Conservation (phyloP, 2,797 vertebrate species). For the Orientallactaga sibirica region DNA sequence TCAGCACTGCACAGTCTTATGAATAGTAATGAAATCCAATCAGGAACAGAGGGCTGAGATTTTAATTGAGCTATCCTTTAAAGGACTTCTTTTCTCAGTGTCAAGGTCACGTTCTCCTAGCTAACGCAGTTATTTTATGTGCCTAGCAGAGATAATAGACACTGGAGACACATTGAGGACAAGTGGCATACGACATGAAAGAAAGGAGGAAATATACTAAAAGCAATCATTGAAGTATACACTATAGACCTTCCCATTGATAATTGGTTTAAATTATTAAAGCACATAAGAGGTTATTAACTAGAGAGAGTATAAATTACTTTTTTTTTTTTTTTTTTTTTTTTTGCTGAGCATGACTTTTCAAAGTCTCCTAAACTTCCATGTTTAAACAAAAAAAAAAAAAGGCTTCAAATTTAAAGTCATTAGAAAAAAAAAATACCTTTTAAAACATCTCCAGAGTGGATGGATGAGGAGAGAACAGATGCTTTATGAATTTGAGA, state of each 20-base stretch:
- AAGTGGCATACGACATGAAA: slow-evolving; percentile 84
- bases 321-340: slow-evolving; percentile 72
- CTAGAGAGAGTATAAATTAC: slow-evolving; percentile 83
- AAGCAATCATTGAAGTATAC: slow-evolving; percentile 88
- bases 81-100: slow-evolving; percentile 81
- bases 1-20: slow-evolving; percentile 82
- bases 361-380: slow-evolving; percentile 84
- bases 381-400: slow-evolving; percentile 69
- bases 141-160: slow-evolving; percentile 85
- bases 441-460: slow-evolving; percentile 77
- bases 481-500: slow-evolving; percentile 72
- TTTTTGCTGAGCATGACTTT: slow-evolving; percentile 85
- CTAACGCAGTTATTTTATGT: slow-evolving; percentile 87
- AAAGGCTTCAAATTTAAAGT: slow-evolving; percentile 77
- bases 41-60: slow-evolving; percentile 86
- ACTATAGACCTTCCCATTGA: slow-evolving; percentile 88
- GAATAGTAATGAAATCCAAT: slow-evolving; percentile 90
- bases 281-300: slow-evolving; percentile 86
- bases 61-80: slow-evolving; percentile 91
- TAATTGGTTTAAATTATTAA: slow-evolving; percentile 90
- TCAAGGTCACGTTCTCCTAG: slow-evolving; percentile 89
- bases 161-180: slow-evolving; percentile 86
- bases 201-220: slow-evolving; percentile 85
- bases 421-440: slow-evolving; percentile 61
- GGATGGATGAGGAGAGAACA: slow-evolving; percentile 69